Base-by-base conservation (phyloP, 1,140 invertebrate genomes). In the Drosophila orosa region DNA sequence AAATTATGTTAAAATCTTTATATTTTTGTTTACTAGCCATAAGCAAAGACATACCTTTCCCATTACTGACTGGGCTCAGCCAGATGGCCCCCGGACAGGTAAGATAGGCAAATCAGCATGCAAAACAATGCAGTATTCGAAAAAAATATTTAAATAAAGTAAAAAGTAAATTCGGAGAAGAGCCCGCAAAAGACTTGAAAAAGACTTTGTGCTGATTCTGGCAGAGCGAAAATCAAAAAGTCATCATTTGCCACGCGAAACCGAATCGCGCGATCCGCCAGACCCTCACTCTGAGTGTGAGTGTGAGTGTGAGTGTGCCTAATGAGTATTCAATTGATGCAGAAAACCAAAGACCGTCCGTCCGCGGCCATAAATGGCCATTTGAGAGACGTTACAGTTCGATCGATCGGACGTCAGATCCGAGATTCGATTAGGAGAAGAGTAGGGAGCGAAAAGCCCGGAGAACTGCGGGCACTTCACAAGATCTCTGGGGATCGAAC, bases 281-380 rank as follows among this genome's bases (percentile, higher is more conserved):
- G 29, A 45, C 27, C 57, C 56, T 67, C 13, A 42, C 55, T 40
- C 29, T 35, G 52, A 25, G 27, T 80, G 48, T 47, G 78, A 25
- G 27, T 80, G 48, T 47, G 78, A 61, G 80, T 85, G 81, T 78
- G 80, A 83, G 85, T 83, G 83, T 87, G 76, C 80, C 84, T 87
- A 89, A 87, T 87, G 83, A 89, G 83, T 78, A 84, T 87, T 87
- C 83, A 87, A 87, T 87, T 67, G 84, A 69, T 89, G 79, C 80
- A 84, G 83, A 87, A 84, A 89, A 73, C 66, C 76, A 35, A 31
- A 29, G n/a, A 45, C 66, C 37, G 69, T 52, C 37, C 35, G 44
- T 19, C 59, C 61, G 40, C n/a, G 31, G 50, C 60, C 78, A 80
- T 75, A 81, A 85, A 85, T 74, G 71, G 69, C 75, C 58, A 63